phyloP scores from a whole-genome alignment of 2,888 invertebrate species.

The Pristionchus maxplancki region DNA sequence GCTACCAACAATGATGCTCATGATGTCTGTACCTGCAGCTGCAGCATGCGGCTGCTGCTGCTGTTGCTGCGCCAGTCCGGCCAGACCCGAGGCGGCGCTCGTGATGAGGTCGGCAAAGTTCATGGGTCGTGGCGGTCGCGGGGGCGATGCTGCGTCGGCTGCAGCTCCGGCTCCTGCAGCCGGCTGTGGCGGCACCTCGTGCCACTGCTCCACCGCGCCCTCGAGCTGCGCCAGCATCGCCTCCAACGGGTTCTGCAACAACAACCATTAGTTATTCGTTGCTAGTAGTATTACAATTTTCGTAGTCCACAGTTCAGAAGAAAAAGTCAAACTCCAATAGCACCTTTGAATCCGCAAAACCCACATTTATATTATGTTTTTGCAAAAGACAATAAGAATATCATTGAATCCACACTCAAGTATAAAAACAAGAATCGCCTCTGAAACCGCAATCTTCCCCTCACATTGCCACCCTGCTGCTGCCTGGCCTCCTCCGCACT shows the following conservation, averaged over 20 bases:
- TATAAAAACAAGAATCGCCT: background rate
- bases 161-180: slow-evolving; percentile 54
- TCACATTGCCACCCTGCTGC: background rate
- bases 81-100: background rate
- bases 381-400: no score
- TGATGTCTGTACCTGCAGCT: no score
- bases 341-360: no score
- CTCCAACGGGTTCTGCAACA: background rate
- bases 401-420: no score
- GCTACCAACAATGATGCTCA: no score
- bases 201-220: background rate
- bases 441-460: background rate
- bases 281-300: no score
- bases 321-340: no score
- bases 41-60: no score
- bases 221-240: background rate
- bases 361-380: no score
- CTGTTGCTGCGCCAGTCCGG: no score
- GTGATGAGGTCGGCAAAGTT: slow-evolving; percentile 1
- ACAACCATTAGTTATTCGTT: background rate
- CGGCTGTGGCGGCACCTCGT: slow-evolving; percentile 4
- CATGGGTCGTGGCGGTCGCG: background rate
- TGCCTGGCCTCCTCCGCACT: background rate
- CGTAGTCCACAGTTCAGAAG: no score
- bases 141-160: background rate